A percentile compares a stretch with the other conserved stretches of the same genome.
Evolutionary conservation across 2,113 vertebrate species (phyloP).

Genomic region (Bungarus multicinctus): DNA sequence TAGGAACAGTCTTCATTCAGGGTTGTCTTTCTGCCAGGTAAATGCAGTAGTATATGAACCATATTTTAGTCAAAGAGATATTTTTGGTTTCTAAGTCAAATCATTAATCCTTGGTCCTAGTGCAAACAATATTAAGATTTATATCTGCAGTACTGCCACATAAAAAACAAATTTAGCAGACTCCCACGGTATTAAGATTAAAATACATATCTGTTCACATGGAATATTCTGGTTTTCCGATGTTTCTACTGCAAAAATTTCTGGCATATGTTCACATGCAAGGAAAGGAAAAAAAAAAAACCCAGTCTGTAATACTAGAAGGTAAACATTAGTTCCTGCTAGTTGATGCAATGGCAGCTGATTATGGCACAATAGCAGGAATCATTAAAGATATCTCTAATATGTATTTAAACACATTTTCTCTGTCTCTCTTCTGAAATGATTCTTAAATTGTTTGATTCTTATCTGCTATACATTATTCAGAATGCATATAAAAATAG

Average conservation of each 20-base stretch:
- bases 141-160: conserved; percentile 47
- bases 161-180: conserved; percentile 48
- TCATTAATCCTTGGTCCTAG: conserved; percentile 60
- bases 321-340: background rate
- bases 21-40: background rate
- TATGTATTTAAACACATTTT: conserved; percentile 1
- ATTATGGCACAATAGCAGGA: background rate
- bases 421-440: background rate
- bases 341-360: background rate
- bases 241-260: background rate
- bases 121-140: conserved; percentile 51
- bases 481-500: background rate
- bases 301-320: background rate
- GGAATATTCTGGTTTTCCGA: background rate
- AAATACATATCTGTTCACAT: conserved; percentile 16
- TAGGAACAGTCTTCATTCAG: background rate
- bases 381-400: background rate
- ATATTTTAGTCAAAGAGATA: conserved; percentile 61
- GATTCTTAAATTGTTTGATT: background rate
- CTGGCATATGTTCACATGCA: conserved; percentile 8
- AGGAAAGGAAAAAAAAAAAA: background rate
- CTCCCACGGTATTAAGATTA: conserved; percentile 37
- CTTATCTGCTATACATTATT: background rate
- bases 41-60: conserved; percentile 52
- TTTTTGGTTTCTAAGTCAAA: conserved; percentile 49